These are phyloP conservation scores for Heliconius congener DNA, from an alignment of 1,140 invertebrate species.

Conservation along the genomic window DNA sequence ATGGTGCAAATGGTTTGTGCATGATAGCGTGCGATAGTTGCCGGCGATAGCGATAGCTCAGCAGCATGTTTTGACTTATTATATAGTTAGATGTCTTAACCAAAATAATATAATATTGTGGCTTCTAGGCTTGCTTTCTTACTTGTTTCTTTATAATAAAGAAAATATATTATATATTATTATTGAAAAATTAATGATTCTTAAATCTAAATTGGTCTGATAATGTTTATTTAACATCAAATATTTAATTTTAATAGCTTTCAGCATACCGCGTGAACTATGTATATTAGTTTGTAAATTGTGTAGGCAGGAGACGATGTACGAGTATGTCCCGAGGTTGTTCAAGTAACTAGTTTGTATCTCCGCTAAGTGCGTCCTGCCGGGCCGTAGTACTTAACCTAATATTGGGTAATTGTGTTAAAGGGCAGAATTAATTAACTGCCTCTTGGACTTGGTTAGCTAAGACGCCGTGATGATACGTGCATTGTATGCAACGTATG, in stretches of 20 bases:
- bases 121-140: no score
- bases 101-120: no score
- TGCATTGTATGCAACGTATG: conserved; percentile 51
- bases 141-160: no score
- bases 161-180: no score
- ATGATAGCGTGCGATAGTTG: no score
- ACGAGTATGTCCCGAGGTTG: conserved; percentile 36
- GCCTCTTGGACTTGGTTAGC: conserved; percentile 59
- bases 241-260: conserved; percentile 7
- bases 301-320: conserved; percentile 24
- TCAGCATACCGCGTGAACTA: not conserved
- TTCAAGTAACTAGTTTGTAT: conserved; percentile 71
- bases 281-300: conserved; percentile 16
- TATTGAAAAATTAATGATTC: not conserved
- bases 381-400: conserved; percentile 74
- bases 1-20: no score
- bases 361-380: conserved; percentile 65
- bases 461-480: conserved; percentile 63
- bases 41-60: no score
- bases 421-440: conserved; percentile 68
- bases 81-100: no score
- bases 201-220: not conserved
- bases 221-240: not conserved
- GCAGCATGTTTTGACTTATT: no score
- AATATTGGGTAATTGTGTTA: conserved; percentile 77